phyloP scores from a whole-genome alignment of 2,888 invertebrate species.

The Myathropa florea region DNA sequence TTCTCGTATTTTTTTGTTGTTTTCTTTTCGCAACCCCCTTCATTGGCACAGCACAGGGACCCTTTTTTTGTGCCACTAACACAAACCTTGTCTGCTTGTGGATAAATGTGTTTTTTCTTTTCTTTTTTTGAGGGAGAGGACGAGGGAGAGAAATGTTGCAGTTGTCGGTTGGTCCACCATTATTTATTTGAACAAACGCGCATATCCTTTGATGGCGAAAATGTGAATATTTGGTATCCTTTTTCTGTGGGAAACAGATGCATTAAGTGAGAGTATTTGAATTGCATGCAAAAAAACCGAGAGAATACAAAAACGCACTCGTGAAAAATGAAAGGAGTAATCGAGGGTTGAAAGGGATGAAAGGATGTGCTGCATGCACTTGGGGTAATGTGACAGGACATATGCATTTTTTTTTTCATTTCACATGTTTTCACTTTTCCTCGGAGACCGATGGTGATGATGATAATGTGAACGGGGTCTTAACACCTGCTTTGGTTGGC shows the following conservation, averaged over 20 bases:
- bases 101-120: neutral
- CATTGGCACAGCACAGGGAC: slow-evolving; percentile 27
- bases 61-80: slow-evolving; percentile 38
- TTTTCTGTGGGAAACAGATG: slow-evolving; percentile 65
- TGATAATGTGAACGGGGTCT: slow-evolving; percentile 25
- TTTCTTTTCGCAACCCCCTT: slow-evolving; percentile 42
- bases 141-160: slow-evolving; percentile 53
- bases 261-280: slow-evolving; percentile 54
- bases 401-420: slow-evolving; percentile 47
- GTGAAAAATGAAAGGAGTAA: slow-evolving; percentile 62
- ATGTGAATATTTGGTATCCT: slow-evolving; percentile 36
- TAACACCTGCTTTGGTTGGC: neutral
- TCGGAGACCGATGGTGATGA: neutral
- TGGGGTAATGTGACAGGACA: slow-evolving; percentile 57
- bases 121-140: slow-evolving; percentile 12
- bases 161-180: slow-evolving; percentile 61
- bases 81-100: neutral
- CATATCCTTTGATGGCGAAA: slow-evolving; percentile 44
- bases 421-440: slow-evolving; percentile 35
- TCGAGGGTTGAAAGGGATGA: slow-evolving; percentile 37
- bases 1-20: neutral
- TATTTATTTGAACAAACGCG: slow-evolving; percentile 62
- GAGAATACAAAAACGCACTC: slow-evolving; percentile 4
- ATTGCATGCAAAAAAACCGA: slow-evolving; percentile 51
- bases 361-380: slow-evolving; percentile 13